A percentile compares a stretch with the other conserved stretches of the same genome.
These are phyloP conservation scores for Cotesia congregata DNA, from an alignment of 2,888 invertebrate species.

Conservation along the genomic window DNA sequence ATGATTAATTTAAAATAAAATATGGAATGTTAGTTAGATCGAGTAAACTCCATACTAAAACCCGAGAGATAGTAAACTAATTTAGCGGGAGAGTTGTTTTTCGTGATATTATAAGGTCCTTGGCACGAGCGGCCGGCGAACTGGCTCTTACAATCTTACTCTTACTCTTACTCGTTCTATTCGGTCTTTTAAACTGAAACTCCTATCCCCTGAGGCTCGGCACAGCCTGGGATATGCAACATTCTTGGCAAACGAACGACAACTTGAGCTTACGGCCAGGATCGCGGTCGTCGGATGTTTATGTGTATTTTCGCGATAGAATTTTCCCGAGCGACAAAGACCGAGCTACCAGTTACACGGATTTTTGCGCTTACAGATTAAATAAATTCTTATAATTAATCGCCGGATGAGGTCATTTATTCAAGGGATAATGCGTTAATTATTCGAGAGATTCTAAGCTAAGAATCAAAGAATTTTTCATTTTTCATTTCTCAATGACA, in stretches of 20 bases:
- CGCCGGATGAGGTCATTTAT: not conserved
- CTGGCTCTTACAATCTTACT: slow-evolving; percentile 1
- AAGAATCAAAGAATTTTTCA: no score
- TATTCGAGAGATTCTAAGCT: no score
- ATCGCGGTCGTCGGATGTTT: slow-evolving; percentile 59
- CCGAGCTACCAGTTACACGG: not conserved
- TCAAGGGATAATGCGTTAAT: not conserved
- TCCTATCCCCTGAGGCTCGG: slow-evolving; percentile 50
- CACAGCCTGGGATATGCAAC: slow-evolving; percentile 53
- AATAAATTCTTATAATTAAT: not conserved
- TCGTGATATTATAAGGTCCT: slow-evolving; percentile 27
- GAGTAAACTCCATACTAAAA: not conserved
- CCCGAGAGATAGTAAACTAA: not conserved
- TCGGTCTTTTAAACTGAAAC: slow-evolving; percentile 12
- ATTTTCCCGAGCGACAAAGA: slow-evolving; percentile 39
- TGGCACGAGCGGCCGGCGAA: slow-evolving; percentile 9
- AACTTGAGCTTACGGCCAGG: slow-evolving; percentile 53
- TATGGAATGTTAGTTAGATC: not conserved
- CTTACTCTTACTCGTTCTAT: not conserved
- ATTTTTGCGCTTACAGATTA: not conserved
- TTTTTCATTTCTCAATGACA: no score
- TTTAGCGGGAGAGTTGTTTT: not conserved
- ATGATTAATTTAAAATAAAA: not conserved
- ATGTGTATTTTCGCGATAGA: slow-evolving; percentile 56
- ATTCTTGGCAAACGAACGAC: slow-evolving; percentile 57